A percentile compares a stretch with the other conserved stretches of the same genome.
Conservation (phyloP, 2,888 invertebrate species). For the Thera britannica region DNA sequence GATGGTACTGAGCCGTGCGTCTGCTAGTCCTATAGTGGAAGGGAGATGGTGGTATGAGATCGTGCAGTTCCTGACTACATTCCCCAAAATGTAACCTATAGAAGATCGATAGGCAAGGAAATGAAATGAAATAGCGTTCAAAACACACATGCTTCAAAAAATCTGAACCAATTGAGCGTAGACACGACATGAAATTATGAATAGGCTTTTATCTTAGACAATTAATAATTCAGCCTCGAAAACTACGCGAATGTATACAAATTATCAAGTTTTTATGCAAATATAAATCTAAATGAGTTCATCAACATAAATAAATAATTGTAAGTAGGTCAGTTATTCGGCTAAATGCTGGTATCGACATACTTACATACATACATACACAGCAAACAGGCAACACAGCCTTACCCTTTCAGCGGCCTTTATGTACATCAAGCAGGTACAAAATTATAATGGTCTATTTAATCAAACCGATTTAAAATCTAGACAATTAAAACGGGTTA, state of each 20-base stretch:
- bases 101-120: no score
- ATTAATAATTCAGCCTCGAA: no score
- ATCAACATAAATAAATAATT: background rate
- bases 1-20: no score
- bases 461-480: background rate
- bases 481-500: background rate
- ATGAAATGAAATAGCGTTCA: no score
- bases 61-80: no score
- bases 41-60: no score
- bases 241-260: background rate
- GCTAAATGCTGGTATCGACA: background rate
- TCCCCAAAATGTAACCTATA: no score
- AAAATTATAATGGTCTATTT: background rate
- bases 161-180: no score
- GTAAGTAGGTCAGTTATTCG: background rate
- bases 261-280: background rate
- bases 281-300: background rate
- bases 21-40: no score
- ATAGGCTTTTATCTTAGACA: no score
- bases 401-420: background rate
- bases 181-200: no score
- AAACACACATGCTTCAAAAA: no score
- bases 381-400: background rate
- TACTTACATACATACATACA: constrained; percentile 1
- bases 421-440: background rate